These are phyloP conservation scores for Erethizon dorsatum DNA, from an alignment of 2,797 vertebrate genomes.

Conservation along the genomic window DNA sequence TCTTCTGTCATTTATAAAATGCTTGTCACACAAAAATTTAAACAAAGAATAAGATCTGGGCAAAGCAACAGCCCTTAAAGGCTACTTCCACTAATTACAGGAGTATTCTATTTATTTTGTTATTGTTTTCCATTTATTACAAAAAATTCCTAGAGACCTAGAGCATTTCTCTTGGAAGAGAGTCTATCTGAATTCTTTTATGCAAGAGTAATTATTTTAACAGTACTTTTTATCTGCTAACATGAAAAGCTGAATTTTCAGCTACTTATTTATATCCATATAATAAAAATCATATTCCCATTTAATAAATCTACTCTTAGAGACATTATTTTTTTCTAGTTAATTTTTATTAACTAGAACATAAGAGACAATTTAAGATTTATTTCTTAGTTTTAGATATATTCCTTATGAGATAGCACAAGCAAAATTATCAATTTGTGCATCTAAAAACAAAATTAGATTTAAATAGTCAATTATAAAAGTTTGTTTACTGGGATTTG, in stretches of 20 bases:
- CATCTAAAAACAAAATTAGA: slow-evolving; percentile 56
- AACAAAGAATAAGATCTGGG: slow-evolving; percentile 89
- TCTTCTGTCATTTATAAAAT: slow-evolving; percentile 90
- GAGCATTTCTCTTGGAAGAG: slow-evolving; percentile 86
- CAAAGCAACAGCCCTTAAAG: slow-evolving; percentile 85
- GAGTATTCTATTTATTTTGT: slow-evolving; percentile 81
- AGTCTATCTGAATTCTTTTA: slow-evolving; percentile 87
- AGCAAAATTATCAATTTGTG: slow-evolving; percentile 34
- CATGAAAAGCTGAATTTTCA: slow-evolving; percentile 84
- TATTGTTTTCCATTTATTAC: slow-evolving; percentile 87
- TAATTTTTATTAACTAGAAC: slow-evolving; percentile 12
- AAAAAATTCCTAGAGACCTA: slow-evolving; percentile 83
- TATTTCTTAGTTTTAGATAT: slow-evolving; percentile 49
- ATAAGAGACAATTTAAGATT: slow-evolving; percentile 57
- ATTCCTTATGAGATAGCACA: slow-evolving; percentile 13
- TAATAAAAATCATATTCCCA: slow-evolving; percentile 86
- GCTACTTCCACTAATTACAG: slow-evolving; percentile 83
- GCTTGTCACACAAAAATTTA: slow-evolving; percentile 91
- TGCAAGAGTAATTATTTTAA: slow-evolving; percentile 83
- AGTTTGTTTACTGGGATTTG: slow-evolving; percentile 45
- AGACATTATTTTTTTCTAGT: slow-evolving; percentile 77
- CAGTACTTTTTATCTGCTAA: slow-evolving; percentile 83
- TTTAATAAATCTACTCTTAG: slow-evolving; percentile 66
- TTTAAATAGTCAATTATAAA: slow-evolving; percentile 55
- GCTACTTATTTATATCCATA: slow-evolving; percentile 86